Evolutionary conservation across 1,140 invertebrate species (phyloP).

Genomic region (Euglossa dilemma): DNA sequence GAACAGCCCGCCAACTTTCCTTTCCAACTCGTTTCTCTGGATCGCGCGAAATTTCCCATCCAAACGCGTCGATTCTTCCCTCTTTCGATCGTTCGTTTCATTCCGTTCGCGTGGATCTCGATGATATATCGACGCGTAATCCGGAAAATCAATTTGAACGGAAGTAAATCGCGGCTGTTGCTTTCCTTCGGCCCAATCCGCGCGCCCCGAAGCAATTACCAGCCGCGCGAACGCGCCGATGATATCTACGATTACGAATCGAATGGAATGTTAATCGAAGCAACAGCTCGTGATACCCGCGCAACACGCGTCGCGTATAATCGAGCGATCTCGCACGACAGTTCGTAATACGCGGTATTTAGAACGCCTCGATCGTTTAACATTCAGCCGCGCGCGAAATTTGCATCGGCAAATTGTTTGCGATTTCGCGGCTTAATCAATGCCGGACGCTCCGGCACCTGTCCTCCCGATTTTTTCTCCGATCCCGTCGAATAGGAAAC

Average conservation of each 20-base stretch:
- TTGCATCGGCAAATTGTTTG: slow-evolving; percentile 23
- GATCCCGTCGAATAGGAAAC: background rate
- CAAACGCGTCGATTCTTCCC: no score
- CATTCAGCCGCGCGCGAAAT: background rate
- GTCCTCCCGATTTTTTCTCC: no score
- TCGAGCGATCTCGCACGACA: slow-evolving; percentile 14
- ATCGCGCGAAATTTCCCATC: background rate
- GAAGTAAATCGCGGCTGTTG: background rate
- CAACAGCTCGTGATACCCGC: slow-evolving; percentile 11
- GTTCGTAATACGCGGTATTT: slow-evolving; percentile 16
- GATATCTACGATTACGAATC: slow-evolving; percentile 1
- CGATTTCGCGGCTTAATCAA: background rate
- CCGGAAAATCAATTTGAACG: background rate
- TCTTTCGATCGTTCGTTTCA: no score
- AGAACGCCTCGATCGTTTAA: background rate
- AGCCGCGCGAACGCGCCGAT: background rate
- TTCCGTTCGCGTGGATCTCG: no score
- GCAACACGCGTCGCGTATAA: slow-evolving; percentile 3
- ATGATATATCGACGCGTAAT: background rate
- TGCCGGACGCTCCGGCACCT: no score
- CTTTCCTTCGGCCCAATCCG: no score
- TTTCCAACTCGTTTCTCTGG: no score
- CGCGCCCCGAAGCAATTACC: background rate
- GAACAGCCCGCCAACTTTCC: no score
- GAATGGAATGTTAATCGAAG: slow-evolving; percentile 45